Base-by-base conservation (phyloP, 2,888 invertebrate genomes). In the Luperina nickerlii region DNA sequence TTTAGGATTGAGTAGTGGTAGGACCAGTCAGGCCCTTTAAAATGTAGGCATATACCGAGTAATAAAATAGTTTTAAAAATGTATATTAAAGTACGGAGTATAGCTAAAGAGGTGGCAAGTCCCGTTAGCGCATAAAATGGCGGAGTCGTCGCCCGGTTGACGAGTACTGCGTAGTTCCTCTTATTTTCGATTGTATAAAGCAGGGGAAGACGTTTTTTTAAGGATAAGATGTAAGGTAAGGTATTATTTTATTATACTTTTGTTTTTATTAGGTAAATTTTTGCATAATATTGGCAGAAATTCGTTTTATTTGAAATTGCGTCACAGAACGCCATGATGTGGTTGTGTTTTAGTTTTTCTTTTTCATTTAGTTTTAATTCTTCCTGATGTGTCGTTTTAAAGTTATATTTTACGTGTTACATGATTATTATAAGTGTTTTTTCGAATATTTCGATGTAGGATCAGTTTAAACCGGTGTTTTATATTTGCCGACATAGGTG, bases 131-230 rank as follows among this genome's bases (percentile, higher is more conserved):
- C 87, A 86, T 87, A 95, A 94, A 92, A 95, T 95, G 95, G 94
- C 95, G 90, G 93, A 93, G 90, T 91, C 95, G 91, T 95, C 95
- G 94, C 94, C 94, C 94, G 94, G 95, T 93, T 94, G 92, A 94
- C 88, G 83, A 90, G 78, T 87, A 90, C 90, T 92, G 91, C 91
- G 92, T 92, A 92, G 89, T 91, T 90, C 87, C 89, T 87, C 89
- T 88, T 87, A 89, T 88, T 90, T 90, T 89, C 88, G 87, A 87
- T 84, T 81, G 81, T 87, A 81, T 76, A 88, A n/a, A 88, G 76
- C 86, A 86, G 87, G 84, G 84, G 88, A 91, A 90, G 90, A 90
- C 89, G 86, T 87, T 87, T 88, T 84, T 87, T 84, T 87, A 89
- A 86, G 86, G 92, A 92, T 87, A 90, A 87, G 88, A 91, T 90